Percentiles rank a stretch among this genome's conserved stretches.
phyloP scores from a whole-genome alignment of 1,140 invertebrate species.

The Portunus trituberculatus region DNA sequence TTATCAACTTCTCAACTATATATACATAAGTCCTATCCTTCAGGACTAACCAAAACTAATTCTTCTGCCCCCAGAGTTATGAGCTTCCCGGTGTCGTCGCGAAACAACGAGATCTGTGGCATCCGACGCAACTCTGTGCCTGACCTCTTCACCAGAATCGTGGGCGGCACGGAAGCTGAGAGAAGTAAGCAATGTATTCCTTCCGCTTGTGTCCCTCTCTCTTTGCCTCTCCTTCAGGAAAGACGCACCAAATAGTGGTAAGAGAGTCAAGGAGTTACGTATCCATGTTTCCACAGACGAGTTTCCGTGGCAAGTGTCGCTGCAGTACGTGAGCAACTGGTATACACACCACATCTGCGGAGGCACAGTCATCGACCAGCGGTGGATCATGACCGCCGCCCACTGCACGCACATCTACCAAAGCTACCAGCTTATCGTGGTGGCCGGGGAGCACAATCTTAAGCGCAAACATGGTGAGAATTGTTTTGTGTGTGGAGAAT shows the following conservation, averaged over 20 bases:
- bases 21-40: too few relatives aligned
- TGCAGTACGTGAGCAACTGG: conserved; percentile 68
- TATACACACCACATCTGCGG: conserved; percentile 70
- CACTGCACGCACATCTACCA: conserved; percentile 67
- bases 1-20: too few relatives aligned
- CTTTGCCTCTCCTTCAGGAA: too few relatives aligned
- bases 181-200: conserved; percentile 31
- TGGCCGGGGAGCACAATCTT: conserved; percentile 67
- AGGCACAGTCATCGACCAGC: conserved; percentile 63
- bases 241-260: too few relatives aligned
- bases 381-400: conserved; percentile 69
- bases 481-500: not conserved
- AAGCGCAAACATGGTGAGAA: conserved; percentile 62
- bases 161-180: conserved; percentile 56
- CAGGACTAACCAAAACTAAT: not conserved
- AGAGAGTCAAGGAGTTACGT: too few relatives aligned
- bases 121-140: conserved; percentile 63
- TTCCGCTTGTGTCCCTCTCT: not conserved
- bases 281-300: conserved; percentile 53
- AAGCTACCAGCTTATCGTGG: conserved; percentile 61
- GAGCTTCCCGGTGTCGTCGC: not conserved
- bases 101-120: conserved; percentile 65
- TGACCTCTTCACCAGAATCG: conserved; percentile 62
- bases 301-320: conserved; percentile 72
- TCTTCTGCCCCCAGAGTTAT: not conserved